Base-by-base conservation (phyloP, 1,140 invertebrate genomes). In the Octopus sinensis region DNA sequence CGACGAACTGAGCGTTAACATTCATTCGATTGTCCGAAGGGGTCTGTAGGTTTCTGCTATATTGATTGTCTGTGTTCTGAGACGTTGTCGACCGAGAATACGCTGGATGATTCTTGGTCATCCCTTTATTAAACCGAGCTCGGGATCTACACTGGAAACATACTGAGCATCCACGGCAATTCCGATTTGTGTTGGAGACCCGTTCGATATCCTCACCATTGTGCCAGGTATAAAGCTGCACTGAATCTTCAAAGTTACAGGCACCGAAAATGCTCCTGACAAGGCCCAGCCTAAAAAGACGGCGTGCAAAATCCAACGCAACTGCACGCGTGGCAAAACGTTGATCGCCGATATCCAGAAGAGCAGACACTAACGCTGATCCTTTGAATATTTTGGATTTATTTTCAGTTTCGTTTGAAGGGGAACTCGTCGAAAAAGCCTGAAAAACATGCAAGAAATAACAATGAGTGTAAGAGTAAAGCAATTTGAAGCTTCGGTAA, bases 181-280 rank as follows among this genome's bases (percentile, higher is more conserved):
- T 23, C 68, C 17, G 13, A 0, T 73, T 23, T 73, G 17, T 73
- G 13, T n/a, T 5, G 13, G 30, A 17, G 56, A 9, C 68, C 30
- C 17, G 5, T 73, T 62, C 51, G 5, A 80, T 43, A 56, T 77
- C 78, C 51, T 86, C 84, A 56, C 86, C 81, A 82, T 89, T 85
- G 30, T 83, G 79, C 89, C 89, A 90, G 51, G 85, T 81, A 80
- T 88, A 90, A 73, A 88, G 81, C 53, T 88, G 86, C 17, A 86
- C 85, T 68, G 87, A 88, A 80, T 90, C 89, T 78, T 90, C 87
- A 82, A 90, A 90, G 62, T 81, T 79, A 23, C 76, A 81, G 53
- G 85, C 83, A 73, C 86, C 87, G 79, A 84, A 85, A 51, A 88
- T 85, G 79, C 88, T 88, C 78, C 75, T 80, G 75, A 90, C 85